A percentile compares a stretch with the other conserved stretches of the same genome.
phyloP scores from a whole-genome alignment of 1,140 invertebrate species.

The Calliopsis andreniformis region DNA sequence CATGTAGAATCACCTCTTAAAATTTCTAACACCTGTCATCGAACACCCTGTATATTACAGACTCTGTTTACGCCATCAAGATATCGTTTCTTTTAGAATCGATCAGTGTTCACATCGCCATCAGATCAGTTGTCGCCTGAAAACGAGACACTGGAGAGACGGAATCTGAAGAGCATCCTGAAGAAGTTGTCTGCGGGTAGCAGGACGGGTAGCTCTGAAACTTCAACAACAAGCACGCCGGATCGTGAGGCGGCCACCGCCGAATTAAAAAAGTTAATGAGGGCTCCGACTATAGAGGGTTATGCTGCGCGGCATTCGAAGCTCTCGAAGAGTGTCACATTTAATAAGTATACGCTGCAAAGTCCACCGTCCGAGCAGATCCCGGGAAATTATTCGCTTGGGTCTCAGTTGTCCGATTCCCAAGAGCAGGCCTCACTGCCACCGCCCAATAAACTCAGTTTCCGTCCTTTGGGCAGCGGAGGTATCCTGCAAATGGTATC shows the following conservation, averaged over 20 bases:
- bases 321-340: constrained; percentile 93
- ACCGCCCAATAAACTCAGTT: constrained; percentile 78
- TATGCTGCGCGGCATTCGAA: constrained; percentile 93
- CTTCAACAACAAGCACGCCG: constrained; percentile 71
- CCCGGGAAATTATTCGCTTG: constrained; percentile 56
- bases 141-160: constrained; percentile 91
- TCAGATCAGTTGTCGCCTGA: constrained; percentile 83
- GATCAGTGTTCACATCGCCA: not conserved
- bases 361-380: constrained; percentile 85
- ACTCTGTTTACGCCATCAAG: too few species aligned
- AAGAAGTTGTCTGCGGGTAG: constrained; percentile 89
- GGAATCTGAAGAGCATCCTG: constrained; percentile 91
- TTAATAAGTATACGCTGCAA: constrained; percentile 91
- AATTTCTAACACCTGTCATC: too few species aligned
- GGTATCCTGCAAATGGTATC: constrained; percentile 70
- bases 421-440: constrained; percentile 73
- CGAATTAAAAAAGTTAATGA: constrained; percentile 86
- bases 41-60: too few species aligned
- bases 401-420: constrained; percentile 64
- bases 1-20: too few species aligned
- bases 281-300: constrained; percentile 91
- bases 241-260: constrained; percentile 79
- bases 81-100: constrained; percentile 17
- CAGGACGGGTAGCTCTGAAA: constrained; percentile 79
- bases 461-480: constrained; percentile 78